Base-by-base conservation (phyloP, 2,888 invertebrate species). In the Brachycybe producta region DNA sequence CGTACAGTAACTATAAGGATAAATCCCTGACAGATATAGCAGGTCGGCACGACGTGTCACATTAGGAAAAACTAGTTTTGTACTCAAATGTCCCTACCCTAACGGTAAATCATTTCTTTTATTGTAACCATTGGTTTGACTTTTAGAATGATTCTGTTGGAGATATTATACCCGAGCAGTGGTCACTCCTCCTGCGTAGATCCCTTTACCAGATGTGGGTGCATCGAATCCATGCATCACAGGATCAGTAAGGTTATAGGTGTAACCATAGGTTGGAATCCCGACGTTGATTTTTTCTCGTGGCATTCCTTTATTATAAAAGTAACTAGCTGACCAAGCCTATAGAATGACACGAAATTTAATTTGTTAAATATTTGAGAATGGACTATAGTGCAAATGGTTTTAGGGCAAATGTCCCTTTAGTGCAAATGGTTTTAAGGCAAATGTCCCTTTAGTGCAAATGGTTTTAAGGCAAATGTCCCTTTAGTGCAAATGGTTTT, bases 251-350 rank as follows among this genome's bases (percentile, higher is more conserved):
- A 90, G 69, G 35, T 71, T 75, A 61, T 78, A 87, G 3, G 80
- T 76, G 62, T 87, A 86, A 0, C 86, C 90, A 64, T 87, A 92
- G 0, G 85, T 84, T 4, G 92, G 90, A 59, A 91, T 73, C 0
- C 91, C 91, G 1, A 91, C 72, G 8, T 87, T 76, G 17, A 91
- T 76, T 66, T 88, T 90, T 36, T 75, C 72, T 32, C 72, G 72
- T 17, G 82, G 80, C 67, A 92, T 75, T 8, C 91, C 90, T 58
- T 78, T 76, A 1, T 68, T 62, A 13, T 78, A 61, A 79, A 87
- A 91, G 72, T 84, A 82, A 57, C 79, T 73, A 1, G 80, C 77
- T 0, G 88, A 80, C 66, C 80, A 84, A 65, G 88, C 87, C 66
- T 65, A 49, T 7, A 58, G 35, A 5, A 32, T 24, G 24, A 24